phyloP scores from a whole-genome alignment of 2,113 vertebrate species.

The Phoenicopterus ruber region DNA sequence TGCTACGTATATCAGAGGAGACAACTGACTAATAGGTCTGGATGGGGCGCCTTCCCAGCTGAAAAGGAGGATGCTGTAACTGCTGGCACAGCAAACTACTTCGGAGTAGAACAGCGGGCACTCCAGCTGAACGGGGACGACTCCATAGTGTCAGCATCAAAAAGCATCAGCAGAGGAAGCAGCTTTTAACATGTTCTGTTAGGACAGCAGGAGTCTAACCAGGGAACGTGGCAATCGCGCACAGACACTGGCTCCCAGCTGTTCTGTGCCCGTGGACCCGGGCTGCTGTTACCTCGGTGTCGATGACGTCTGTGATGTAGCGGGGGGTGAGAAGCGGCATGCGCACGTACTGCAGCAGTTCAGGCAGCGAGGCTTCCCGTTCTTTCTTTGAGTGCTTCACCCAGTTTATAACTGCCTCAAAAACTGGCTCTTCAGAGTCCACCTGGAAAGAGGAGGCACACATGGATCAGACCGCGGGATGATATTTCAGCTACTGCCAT shows the following conservation, averaged over 20 bases:
- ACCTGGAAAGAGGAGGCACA: slow-evolving; percentile 74
- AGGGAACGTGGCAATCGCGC: accelerated
- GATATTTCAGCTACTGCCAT: accelerated
- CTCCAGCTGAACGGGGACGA: not conserved
- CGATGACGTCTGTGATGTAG: slow-evolving; percentile 97
- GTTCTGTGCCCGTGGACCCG: accelerated
- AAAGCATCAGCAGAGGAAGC: not conserved
- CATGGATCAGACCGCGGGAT: accelerated
- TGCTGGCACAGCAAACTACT: not conserved
- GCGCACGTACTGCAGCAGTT: slow-evolving; percentile 93
- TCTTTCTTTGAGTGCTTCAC: slow-evolving; percentile 94
- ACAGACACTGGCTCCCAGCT: not conserved
- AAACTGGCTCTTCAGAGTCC: slow-evolving; percentile 96
- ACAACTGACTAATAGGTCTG: not conserved
- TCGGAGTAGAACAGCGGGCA: not conserved
- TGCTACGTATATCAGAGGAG: not conserved
- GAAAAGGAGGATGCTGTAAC: not conserved
- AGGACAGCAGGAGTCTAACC: not conserved
- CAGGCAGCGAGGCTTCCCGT: slow-evolving; percentile 85
- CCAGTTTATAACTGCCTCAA: slow-evolving; percentile 96
- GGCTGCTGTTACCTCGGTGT: slow-evolving; percentile 83
- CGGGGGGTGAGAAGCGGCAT: slow-evolving; percentile 96
- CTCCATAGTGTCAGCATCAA: not conserved
- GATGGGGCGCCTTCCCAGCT: not conserved
- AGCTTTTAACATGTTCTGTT: accelerated